Evolutionary conservation across 2,797 vertebrate species (phyloP).

Genomic region (Borostomias antarcticus): DNA sequence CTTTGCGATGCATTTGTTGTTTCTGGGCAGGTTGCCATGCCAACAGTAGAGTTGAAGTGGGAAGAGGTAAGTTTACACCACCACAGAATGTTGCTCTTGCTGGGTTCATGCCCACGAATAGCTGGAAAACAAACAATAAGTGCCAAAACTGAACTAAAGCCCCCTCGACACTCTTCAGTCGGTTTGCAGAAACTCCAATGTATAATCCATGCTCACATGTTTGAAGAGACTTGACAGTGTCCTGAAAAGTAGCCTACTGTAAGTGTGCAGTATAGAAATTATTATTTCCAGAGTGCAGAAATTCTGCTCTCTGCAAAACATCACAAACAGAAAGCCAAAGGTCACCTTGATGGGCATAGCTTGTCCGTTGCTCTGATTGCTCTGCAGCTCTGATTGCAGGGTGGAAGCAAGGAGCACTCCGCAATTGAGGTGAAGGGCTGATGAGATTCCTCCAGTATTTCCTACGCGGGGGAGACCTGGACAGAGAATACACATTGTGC

Average conservation of each 20-base stretch:
- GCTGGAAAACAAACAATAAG: neutral
- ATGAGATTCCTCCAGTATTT: neutral
- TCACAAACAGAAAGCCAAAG: conserved; percentile 6
- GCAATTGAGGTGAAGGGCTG: no score
- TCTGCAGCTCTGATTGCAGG: no score
- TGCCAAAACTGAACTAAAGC: conserved; percentile 3
- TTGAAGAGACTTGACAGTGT: neutral
- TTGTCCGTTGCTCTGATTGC: no score
- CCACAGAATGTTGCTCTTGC: conserved; percentile 43
- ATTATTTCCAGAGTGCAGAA: neutral
- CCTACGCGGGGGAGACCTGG: no score
- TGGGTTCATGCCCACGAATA: conserved; percentile 35
- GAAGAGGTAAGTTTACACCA: conserved; percentile 41
- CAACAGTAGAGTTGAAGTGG: conserved; percentile 47
- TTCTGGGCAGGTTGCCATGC: conserved; percentile 59
- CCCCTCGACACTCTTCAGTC: neutral
- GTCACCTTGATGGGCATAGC: no score
- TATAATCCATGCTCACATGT: neutral
- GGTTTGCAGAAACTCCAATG: neutral
- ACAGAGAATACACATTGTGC: neutral
- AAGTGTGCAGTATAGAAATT: neutral
- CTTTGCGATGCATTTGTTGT: conserved; percentile 43
- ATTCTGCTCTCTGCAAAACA: conserved; percentile 6
- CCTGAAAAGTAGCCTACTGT: no score
- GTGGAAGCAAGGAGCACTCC: no score